phyloP scores from a whole-genome alignment of 2,888 invertebrate genomes.

The Notocelia uddmanniana region DNA sequence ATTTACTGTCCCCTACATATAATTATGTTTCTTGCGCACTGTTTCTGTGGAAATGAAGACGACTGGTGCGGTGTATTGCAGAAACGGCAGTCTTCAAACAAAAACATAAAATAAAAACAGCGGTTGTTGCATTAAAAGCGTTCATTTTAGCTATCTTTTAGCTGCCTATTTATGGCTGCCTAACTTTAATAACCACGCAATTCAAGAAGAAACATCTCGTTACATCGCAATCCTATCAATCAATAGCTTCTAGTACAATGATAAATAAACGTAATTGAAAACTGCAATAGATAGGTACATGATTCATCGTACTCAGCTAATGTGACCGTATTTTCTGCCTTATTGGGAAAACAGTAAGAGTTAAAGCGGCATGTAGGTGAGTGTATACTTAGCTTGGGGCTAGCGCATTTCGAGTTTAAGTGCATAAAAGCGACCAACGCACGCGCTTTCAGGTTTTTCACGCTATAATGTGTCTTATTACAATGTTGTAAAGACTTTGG shows the following conservation, averaged over 20 bases:
- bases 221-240: constrained; percentile 15
- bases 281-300: neutral
- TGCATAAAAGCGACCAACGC: constrained; percentile 5
- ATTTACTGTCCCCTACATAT: no score
- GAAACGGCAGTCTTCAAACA: no score
- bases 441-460: neutral
- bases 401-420: constrained; percentile 6
- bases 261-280: constrained; percentile 19
- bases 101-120: no score
- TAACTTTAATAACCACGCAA: constrained; percentile 12
- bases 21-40: no score
- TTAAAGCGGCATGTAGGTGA: neutral
- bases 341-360: neutral
- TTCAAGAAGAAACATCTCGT: constrained; percentile 11
- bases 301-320: neutral
- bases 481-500: constrained; percentile 47
- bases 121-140: no score
- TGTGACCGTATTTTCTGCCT: constrained; percentile 7
- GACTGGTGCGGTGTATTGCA: no score
- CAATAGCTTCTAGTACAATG: neutral
- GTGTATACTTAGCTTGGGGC: neutral
- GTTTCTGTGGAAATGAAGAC: no score
- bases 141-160: no score
- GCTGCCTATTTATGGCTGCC: no score
- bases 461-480: constrained; percentile 14